Base-by-base conservation (phyloP, 2,797 vertebrate genomes). In the Galagoides demidoff region DNA sequence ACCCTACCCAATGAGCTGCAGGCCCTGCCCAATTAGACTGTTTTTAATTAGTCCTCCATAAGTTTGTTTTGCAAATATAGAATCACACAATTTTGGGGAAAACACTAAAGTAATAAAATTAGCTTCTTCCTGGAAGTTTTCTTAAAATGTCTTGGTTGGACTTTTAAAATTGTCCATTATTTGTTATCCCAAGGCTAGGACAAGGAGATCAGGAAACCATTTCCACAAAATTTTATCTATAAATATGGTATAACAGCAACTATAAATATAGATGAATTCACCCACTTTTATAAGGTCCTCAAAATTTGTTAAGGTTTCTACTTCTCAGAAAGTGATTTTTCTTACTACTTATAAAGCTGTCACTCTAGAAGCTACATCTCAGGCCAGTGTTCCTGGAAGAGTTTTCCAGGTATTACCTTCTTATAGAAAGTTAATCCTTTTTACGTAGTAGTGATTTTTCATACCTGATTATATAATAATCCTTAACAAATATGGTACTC, bases 61-160 rank as follows among this genome's bases (percentile, higher is more conserved):
- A 74, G 31, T 93, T 92, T 74, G 39, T n/a, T 78, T 93, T 52
- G 73, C 52, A 97, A 95, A 92, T 20, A 90, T 12, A 89, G 17
- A 94, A 25, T 16, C 25, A 70, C 39, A 45, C 7, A 29, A 31
- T 45, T 63, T 43, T 76, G 19, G 85, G 81, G 85, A 17, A 91
- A 88, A 82, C 13, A 73, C 39, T 34, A 23, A 63, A 3, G 0
- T 49, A 16, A 64, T 31, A 57, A 73, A 85, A 87, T 71, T 71
- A 89, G 11, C 39, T 52, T 85, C 63, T 78, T 3, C 27, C 3
- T 77, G 9, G 23, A 57, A 85, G 17, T 31, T 90, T 82, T 61
- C n/a, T 45, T 71, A 89, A 91, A 63, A 29, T 11, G 34, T 23
- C 9, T n/a, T 66, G 16, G 10, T 5, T 20, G n/a, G 5, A 52